Evolutionary conservation across 53 echinoderm and acorn worm genomes (phyloP).

Genomic region (Hippasteria phrygiana): DNA sequence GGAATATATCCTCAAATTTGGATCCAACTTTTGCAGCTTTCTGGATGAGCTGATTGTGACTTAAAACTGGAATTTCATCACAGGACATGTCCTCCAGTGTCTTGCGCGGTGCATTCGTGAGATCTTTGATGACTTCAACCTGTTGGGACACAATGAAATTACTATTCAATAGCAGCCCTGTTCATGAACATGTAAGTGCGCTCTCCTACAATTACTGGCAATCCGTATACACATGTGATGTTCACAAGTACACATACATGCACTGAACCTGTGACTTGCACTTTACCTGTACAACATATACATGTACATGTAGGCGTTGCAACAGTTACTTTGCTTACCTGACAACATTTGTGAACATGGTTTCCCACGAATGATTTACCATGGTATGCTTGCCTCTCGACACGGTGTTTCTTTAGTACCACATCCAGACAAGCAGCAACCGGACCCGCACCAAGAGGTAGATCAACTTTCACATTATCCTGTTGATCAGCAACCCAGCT

Average conservation of each 20-base stretch:
- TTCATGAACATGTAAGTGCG: too few relatives aligned
- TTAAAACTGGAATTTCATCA: not conserved
- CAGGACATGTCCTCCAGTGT: not conserved
- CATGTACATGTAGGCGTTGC: not conserved
- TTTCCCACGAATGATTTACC: slow-evolving; percentile 25
- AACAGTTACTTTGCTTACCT: not conserved
- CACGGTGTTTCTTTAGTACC: slow-evolving; percentile 4
- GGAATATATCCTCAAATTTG: slow-evolving; percentile 26
- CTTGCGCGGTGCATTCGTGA: slow-evolving; percentile 9
- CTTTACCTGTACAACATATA: not conserved
- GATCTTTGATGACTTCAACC: slow-evolving; percentile 17
- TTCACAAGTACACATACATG: too few relatives aligned
- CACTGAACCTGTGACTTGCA: too few relatives aligned
- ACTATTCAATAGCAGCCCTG: too few relatives aligned
- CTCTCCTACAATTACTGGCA: too few relatives aligned
- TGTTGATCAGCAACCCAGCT: not conserved
- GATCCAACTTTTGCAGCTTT: not conserved
- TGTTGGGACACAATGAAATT: not conserved
- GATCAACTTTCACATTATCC: not conserved
- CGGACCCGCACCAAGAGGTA: slow-evolving; percentile 32
- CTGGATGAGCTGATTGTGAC: not conserved
- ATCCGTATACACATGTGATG: too few relatives aligned
- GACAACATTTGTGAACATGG: slow-evolving; percentile 21
- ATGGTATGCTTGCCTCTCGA: slow-evolving; percentile 26
- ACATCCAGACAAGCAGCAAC: slow-evolving; percentile 14